These are phyloP conservation scores for Lithobates pipiens DNA, from an alignment of 2,797 vertebrate genomes.

Conservation along the genomic window DNA sequence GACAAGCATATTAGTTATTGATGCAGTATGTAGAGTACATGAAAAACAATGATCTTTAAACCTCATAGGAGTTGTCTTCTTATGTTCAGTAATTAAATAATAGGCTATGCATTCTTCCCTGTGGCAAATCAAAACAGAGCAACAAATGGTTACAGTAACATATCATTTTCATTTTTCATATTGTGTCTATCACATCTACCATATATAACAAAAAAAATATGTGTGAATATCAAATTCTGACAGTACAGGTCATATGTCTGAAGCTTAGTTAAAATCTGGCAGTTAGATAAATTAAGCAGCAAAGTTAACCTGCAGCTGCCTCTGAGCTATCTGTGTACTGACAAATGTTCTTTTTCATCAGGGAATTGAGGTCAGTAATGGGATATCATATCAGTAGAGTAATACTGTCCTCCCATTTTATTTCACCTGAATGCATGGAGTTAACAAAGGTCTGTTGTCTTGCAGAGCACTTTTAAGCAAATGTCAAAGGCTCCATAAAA, in stretches of 20 bases:
- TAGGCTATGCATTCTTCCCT: not conserved
- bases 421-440: slow-evolving; percentile 16
- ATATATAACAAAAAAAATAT: not conserved
- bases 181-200: not conserved
- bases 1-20: slow-evolving; percentile 9
- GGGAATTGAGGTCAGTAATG: slow-evolving; percentile 12
- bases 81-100: not conserved
- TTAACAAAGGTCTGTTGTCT: slow-evolving; percentile 23
- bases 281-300: not conserved
- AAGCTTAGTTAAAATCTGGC: slow-evolving; percentile 4
- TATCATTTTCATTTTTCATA: too few relatives aligned
- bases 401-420: slow-evolving; percentile 6
- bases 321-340: slow-evolving; percentile 14
- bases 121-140: not conserved
- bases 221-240: not conserved
- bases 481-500: slow-evolving; percentile 44
- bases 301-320: slow-evolving; percentile 26
- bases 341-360: slow-evolving; percentile 1
- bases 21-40: slow-evolving; percentile 2
- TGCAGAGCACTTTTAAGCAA: slow-evolving; percentile 27
- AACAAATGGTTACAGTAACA: not conserved
- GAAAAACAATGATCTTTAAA: not conserved
- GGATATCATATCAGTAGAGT: not conserved
- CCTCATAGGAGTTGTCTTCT: not conserved
- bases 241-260: not conserved